phyloP scores from a whole-genome alignment of 1,140 invertebrate species.

The Drosophila pseudoananassae region DNA sequence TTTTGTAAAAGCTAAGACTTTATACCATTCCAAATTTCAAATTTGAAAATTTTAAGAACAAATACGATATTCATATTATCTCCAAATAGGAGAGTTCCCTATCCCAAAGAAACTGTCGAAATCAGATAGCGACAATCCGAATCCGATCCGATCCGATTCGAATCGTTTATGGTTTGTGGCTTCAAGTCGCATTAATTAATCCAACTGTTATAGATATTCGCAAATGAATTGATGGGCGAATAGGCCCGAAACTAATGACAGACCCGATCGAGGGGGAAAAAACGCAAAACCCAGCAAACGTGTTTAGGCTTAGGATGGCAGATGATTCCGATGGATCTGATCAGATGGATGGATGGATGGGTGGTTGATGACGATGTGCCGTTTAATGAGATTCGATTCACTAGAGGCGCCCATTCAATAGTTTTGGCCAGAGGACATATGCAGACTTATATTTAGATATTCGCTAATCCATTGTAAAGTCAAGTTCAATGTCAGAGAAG shows the following conservation, averaged over 20 bases:
- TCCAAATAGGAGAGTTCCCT: no score
- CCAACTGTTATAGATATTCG: slow-evolving; percentile 63
- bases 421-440: slow-evolving; percentile 21
- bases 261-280: slow-evolving; percentile 13
- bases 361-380: slow-evolving; percentile 38
- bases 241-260: slow-evolving; percentile 23
- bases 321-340: not conserved
- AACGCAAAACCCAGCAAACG: slow-evolving; percentile 33
- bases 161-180: not conserved
- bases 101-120: no score
- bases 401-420: slow-evolving; percentile 30
- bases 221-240: slow-evolving; percentile 61
- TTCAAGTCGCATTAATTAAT: slow-evolving; percentile 18
- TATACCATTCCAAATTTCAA: no score
- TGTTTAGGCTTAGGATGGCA: slow-evolving; percentile 29
- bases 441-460: slow-evolving; percentile 40
- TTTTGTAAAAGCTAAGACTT: no score
- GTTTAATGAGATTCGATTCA: slow-evolving; percentile 62
- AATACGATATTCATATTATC: no score
- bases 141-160: no score
- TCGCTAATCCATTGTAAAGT: slow-evolving; percentile 39
- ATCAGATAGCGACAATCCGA: no score
- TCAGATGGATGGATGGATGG: not conserved
- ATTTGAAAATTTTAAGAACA: no score
- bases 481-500: slow-evolving; percentile 69